These are phyloP conservation scores for Enteromius fasciolatus DNA, from an alignment of 2,797 vertebrate species.

Conservation along the genomic window DNA sequence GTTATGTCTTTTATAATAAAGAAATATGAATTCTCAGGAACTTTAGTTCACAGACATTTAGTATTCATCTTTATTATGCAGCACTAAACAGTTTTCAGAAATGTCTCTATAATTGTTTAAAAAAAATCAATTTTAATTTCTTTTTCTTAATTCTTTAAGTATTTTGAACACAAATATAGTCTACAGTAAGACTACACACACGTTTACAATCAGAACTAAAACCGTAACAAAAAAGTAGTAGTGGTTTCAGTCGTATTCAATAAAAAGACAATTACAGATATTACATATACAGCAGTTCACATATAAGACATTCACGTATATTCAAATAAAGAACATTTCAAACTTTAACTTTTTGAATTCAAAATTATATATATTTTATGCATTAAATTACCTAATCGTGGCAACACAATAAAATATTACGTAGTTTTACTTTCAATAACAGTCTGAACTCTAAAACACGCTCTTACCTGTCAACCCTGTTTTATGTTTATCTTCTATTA, in stretches of 20 bases:
- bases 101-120: neutral
- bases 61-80: neutral
- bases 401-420: neutral
- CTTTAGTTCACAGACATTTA: neutral
- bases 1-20: slow-evolving; percentile 4
- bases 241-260: neutral
- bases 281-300: neutral
- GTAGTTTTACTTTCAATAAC: neutral
- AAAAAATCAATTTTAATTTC: neutral
- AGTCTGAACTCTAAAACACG: neutral
- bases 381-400: neutral
- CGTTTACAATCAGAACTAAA: neutral
- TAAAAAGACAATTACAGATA: neutral
- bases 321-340: neutral
- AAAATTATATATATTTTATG: neutral
- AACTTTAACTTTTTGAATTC: neutral
- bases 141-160: neutral
- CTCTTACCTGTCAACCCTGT: slow-evolving; percentile 57
- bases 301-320: neutral
- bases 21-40: slow-evolving; percentile 5
- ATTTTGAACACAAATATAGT: neutral
- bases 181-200: neutral
- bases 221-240: neutral
- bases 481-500: slow-evolving; percentile 40
- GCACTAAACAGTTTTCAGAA: neutral